Base-by-base conservation (phyloP, 2,888 invertebrate species). In the Drosophila villosipedis region DNA sequence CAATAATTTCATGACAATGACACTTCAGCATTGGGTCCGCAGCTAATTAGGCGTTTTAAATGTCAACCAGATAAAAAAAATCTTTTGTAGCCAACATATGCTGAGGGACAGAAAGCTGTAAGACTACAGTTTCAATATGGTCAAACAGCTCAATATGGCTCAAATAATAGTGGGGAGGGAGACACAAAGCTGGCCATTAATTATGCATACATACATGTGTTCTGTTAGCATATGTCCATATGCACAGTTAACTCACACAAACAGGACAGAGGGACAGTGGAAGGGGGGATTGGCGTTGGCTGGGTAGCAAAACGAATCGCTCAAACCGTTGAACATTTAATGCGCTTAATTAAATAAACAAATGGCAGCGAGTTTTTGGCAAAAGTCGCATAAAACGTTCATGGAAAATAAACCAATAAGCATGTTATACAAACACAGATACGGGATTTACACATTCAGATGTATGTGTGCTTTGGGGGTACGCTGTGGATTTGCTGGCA, bases 341-440 rank as follows among this genome's bases (percentile, higher is more conserved):
- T 85, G 82, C 87, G 84, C 78, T 81, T 90, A 90, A 91, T 90
- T 89, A 90, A 84, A 90, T 91, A 84, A 88, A 82, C 86, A 90
- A 87, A 89, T 89, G 80, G 71, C 72, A 73, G 66, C 63, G 76
- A 80, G 60, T 66, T 75, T 81, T 77, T 62, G 53, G 54, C 52
- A 61, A 69, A 70, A 70, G 72, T 65, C 61, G 68, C 77, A 76
- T 84, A 74, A 81, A 78, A 81, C 75, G 62, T 68, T 71, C 72
- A 78, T 62, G 73, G 50, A 58, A 76, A 75, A 63, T 68, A 63
- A 80, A 73, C 61, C 61, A 63, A 69, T 61, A 61, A 47, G 66
- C 52, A 60, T 71, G 54, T 65, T 65, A 59, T 30, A 59, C 25
- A 43, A 43, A 61, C 49, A 68, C 71, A 58, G 28, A 54, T 19